These are phyloP conservation scores for Daubentonia madagascariensis DNA, from an alignment of 2,113 vertebrate species.

Conservation along the genomic window DNA sequence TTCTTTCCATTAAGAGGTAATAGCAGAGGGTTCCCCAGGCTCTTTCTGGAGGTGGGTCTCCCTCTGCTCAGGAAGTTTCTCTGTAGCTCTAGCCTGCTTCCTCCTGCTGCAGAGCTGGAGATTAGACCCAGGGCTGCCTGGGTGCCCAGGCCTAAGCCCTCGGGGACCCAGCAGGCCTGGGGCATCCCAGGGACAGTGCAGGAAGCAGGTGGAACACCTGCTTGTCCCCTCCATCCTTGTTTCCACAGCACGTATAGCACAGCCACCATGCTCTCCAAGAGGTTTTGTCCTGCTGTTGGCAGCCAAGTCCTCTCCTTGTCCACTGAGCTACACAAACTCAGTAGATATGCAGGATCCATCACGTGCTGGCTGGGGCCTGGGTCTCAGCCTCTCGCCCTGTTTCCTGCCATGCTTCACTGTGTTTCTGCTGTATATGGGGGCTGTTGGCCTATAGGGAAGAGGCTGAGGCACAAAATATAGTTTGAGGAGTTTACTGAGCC, in stretches of 20 bases:
- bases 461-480: neutral
- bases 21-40: neutral
- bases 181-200: too few relatives aligned
- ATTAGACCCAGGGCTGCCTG: neutral
- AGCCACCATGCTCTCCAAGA: neutral
- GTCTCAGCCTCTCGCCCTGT: fast-evolving
- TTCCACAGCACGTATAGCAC: neutral
- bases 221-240: too few relatives aligned
- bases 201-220: neutral
- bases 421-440: neutral
- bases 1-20: neutral
- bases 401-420: too few relatives aligned
- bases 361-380: too few relatives aligned
- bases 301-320: neutral
- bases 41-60: neutral
- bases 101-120: neutral
- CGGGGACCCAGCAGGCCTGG: fast-evolving
- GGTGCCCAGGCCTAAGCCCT: neutral
- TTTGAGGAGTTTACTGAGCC: neutral
- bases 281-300: neutral
- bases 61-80: neutral
- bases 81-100: neutral
- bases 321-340: neutral
- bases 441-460: neutral
- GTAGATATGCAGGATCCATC: neutral